Base-by-base conservation (phyloP, 2,797 vertebrate genomes). In the Catamblyrhynchus diadema region DNA sequence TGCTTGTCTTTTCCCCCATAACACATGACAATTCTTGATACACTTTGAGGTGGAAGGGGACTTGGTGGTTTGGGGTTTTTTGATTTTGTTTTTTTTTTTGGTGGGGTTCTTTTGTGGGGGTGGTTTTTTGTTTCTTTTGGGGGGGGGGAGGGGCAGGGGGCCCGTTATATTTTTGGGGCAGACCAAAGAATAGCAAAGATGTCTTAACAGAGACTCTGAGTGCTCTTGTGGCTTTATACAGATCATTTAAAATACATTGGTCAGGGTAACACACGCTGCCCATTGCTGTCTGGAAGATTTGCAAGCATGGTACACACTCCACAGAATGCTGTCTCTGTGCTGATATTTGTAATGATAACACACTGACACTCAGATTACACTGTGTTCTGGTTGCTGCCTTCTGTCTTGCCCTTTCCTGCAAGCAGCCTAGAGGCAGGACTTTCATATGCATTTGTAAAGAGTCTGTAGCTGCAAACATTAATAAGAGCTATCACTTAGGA, bases 401-500 rank as follows among this genome's bases (percentile, higher is more conserved):
- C 87, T 92, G 27, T 82, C 79, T 73, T 90, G 50, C 53, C 90
- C 90, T 95, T 70, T 88, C 41, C 81, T 73, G 44, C 81, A 41
- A 60, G 86, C 61, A 85, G 62, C 48, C 57, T 71, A 44, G 71
- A 91, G 78, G 83, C 32, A 90, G 77, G 79, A 35, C 30, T 73
- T 95, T 45, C 62, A 69, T 32, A 88, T 7, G 19, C 33, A 19
- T 96, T 67, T 96, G 83, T 91, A 85, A 81, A 81, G 61, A 8
- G 20, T 60, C 94, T 95, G 45, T 91, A 90, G 93, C 90, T 95
- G 92, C 90, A 95, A 97, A 97, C 92, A 95, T 95, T 95, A 97
- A 83, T 94, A 97, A 97, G 88, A 96, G 81, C 95, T 97, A 97
- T 97, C 96, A 95, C 91, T 97, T 96, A 83, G 71, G 61, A 97